A percentile compares a stretch with the other conserved stretches of the same genome.
Conservation (phyloP, 2,888 invertebrate genomes). For the Conops quadrifasciatus region DNA sequence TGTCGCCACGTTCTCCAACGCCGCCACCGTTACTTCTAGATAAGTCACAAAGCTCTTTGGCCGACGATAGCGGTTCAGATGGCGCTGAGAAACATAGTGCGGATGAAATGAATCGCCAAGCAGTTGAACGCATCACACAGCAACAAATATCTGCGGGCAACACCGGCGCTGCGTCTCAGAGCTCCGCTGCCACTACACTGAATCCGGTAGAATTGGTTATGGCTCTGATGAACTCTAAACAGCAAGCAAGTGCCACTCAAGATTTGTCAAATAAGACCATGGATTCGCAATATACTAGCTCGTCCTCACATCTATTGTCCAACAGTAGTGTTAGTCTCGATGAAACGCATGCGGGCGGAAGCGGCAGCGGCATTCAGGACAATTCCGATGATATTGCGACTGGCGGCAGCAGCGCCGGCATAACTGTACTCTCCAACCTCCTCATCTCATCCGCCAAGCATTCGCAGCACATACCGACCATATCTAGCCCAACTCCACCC, state of each 20-base stretch:
- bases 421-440: slow-evolving; percentile 63
- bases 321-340: slow-evolving; percentile 44
- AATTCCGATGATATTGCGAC: slow-evolving; percentile 49
- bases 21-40: slow-evolving; percentile 51
- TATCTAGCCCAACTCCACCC: slow-evolving; percentile 60
- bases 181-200: slow-evolving; percentile 63
- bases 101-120: slow-evolving; percentile 39
- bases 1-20: slow-evolving; percentile 62
- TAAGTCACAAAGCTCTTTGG: slow-evolving; percentile 43
- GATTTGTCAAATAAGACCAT: slow-evolving; percentile 55
- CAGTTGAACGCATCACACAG: slow-evolving; percentile 38
- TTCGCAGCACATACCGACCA: slow-evolving; percentile 61
- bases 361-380: slow-evolving; percentile 49
- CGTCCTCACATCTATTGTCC: slow-evolving; percentile 40
- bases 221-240: slow-evolving; percentile 68
- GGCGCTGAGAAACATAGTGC: slow-evolving; percentile 40
- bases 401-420: slow-evolving; percentile 36
- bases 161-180: slow-evolving; percentile 32
- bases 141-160: slow-evolving; percentile 30
- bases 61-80: slow-evolving; percentile 35
- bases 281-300: slow-evolving; percentile 53
- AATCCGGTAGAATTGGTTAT: slow-evolving; percentile 71
- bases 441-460: slow-evolving; percentile 51
- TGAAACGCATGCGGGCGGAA: slow-evolving; percentile 45
- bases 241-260: slow-evolving; percentile 48